A percentile compares a stretch with the other conserved stretches of the same genome.
These are phyloP conservation scores for Drosophila simulans DNA, from an alignment of 1,140 invertebrate species.

Conservation along the genomic window DNA sequence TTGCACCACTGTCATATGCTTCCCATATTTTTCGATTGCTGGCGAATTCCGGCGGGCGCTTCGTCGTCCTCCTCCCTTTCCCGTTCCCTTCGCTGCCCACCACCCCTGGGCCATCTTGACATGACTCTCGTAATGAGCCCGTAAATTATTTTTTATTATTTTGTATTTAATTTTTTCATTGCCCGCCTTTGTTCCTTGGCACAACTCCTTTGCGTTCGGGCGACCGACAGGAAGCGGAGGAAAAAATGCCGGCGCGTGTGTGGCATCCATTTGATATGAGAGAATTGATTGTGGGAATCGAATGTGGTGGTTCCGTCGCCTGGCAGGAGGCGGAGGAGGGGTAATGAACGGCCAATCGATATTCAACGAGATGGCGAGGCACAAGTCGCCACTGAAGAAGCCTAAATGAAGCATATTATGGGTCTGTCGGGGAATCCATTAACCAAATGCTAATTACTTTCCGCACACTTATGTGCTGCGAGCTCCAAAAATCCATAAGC, in stretches of 20 bases:
- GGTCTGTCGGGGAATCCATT: slow-evolving; percentile 48
- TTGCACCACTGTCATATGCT: slow-evolving; percentile 22
- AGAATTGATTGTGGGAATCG: slow-evolving; percentile 73
- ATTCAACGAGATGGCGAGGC: not conserved
- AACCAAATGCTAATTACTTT: slow-evolving; percentile 71
- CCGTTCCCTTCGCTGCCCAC: slow-evolving; percentile 7
- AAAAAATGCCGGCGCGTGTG: slow-evolving; percentile 54
- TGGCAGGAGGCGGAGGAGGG: not conserved
- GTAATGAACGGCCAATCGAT: slow-evolving; percentile 18
- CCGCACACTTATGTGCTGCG: slow-evolving; percentile 58
- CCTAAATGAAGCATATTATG: slow-evolving; percentile 12
- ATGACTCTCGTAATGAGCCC: slow-evolving; percentile 73
- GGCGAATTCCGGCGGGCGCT: slow-evolving; percentile 63
- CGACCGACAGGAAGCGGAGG: slow-evolving; percentile 8
- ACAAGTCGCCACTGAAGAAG: not conserved
- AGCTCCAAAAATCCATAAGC: slow-evolving; percentile 23
- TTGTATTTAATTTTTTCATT: slow-evolving; percentile 83
- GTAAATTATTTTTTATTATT: slow-evolving; percentile 83
- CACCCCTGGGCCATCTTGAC: slow-evolving; percentile 11
- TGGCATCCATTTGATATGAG: slow-evolving; percentile 54
- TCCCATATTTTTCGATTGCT: slow-evolving; percentile 61
- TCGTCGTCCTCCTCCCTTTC: slow-evolving; percentile 3
- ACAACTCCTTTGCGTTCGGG: slow-evolving; percentile 38
- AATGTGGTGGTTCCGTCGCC: slow-evolving; percentile 11
- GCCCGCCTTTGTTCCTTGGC: slow-evolving; percentile 33